Percentiles rank a stretch among this genome's conserved stretches.
Evolutionary conservation across 2,797 vertebrate species (phyloP).

Genomic region (Helicolenus hilgendorfi): DNA sequence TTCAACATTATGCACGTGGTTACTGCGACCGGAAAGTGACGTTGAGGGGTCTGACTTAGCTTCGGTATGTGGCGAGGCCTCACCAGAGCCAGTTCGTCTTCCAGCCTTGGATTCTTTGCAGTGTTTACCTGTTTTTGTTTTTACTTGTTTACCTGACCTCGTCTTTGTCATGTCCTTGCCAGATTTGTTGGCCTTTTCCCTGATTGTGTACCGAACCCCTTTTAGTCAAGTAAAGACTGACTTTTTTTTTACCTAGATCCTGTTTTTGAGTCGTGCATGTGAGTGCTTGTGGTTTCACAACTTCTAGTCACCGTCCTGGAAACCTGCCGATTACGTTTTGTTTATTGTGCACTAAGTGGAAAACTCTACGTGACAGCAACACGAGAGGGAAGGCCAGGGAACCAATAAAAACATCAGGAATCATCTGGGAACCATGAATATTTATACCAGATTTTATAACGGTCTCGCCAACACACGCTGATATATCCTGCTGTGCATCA

Average conservation of each 20-base stretch:
- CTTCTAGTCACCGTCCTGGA: background rate
- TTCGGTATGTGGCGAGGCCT: no score
- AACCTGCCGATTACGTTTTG: background rate
- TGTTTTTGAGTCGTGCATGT: background rate
- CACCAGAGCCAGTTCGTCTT: background rate
- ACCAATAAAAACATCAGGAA: background rate
- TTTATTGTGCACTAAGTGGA: background rate
- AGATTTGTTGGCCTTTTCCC: background rate
- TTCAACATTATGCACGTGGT: no score
- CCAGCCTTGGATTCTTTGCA: background rate
- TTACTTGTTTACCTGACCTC: no score
- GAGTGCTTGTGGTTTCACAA: background rate
- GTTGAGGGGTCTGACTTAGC: no score
- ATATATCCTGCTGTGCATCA: background rate
- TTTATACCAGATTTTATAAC: background rate
- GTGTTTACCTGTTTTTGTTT: background rate
- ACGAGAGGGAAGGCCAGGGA: background rate
- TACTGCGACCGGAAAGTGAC: no score
- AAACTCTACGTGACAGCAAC: background rate
- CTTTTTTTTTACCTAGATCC: background rate
- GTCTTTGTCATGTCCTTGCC: background rate
- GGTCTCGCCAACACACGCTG: background rate
- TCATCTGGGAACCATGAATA: background rate
- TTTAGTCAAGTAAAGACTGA: background rate
- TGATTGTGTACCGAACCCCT: background rate